These are phyloP conservation scores for Rhaphigaster nebulosa DNA, from an alignment of 2,888 invertebrate genomes.

Conservation along the genomic window DNA sequence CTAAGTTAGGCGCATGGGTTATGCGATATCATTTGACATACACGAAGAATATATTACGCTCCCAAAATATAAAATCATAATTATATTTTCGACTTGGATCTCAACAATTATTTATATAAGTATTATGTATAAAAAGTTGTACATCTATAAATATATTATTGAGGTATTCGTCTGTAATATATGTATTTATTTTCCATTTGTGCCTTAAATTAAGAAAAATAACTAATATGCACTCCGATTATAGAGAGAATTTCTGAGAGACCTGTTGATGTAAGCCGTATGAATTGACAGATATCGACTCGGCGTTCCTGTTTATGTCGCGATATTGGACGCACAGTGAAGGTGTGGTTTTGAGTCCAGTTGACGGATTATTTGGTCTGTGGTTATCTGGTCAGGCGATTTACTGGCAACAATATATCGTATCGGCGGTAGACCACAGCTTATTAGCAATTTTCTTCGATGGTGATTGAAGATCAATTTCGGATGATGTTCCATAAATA, in stretches of 20 bases:
- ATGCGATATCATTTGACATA: too few relatives aligned
- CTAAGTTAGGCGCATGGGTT: too few relatives aligned
- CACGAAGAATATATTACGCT: too few relatives aligned
- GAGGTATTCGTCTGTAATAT: too few relatives aligned
- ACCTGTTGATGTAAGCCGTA: background rate
- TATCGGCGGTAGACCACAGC: background rate
- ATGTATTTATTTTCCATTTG: background rate
- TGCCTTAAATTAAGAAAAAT: background rate
- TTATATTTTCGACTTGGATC: too few relatives aligned
- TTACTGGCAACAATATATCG: background rate
- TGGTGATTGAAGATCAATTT: background rate
- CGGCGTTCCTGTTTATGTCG: background rate
- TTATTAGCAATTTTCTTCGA: background rate
- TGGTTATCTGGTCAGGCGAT: conserved; percentile 7
- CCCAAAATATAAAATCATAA: too few relatives aligned
- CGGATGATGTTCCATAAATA: background rate
- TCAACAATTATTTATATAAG: too few relatives aligned
- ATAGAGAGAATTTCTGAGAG: background rate
- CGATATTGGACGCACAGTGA: background rate
- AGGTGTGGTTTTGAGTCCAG: background rate
- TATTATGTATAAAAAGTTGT: too few relatives aligned
- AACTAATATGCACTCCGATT: background rate
- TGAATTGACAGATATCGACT: background rate
- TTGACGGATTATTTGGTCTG: background rate
- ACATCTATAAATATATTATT: too few relatives aligned